These are phyloP conservation scores for Nasonovia ribisnigri DNA, from an alignment of 2,888 invertebrate genomes.

Conservation along the genomic window DNA sequence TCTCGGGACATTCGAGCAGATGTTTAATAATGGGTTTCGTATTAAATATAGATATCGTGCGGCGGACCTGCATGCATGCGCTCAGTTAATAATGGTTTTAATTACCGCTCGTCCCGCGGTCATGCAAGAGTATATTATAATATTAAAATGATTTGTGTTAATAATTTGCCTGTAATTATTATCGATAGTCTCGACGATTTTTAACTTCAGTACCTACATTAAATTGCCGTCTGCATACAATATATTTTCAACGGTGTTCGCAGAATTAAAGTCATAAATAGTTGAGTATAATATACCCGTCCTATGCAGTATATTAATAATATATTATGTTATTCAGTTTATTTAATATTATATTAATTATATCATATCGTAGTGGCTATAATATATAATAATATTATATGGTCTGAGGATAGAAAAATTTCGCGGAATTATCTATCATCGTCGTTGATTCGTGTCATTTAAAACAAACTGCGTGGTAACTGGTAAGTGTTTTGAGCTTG, in stretches of 20 bases:
- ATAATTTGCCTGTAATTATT: not conserved
- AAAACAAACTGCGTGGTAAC: not conserved
- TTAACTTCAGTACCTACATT: not conserved
- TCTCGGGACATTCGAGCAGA: conserved; percentile 19
- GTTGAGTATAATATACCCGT: not conserved
- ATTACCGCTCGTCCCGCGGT: not conserved
- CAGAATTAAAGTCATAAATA: not conserved
- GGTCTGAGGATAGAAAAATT: not conserved
- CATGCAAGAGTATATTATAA: not conserved
- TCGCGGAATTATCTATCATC: not conserved
- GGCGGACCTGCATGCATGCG: not conserved
- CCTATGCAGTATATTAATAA: not conserved
- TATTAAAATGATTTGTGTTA: not conserved
- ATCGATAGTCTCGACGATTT: not conserved
- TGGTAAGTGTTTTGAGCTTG: not conserved
- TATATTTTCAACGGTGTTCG: not conserved
- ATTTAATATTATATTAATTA: not conserved
- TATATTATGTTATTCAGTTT: not conserved
- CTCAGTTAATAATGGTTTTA: conserved; percentile 24
- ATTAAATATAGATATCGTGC: not conserved
- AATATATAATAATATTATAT: not conserved
- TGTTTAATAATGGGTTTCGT: conserved; percentile 34
- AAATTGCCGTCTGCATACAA: not conserved
- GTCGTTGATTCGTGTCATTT: not conserved
- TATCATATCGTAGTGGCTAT: not conserved